Evolutionary conservation across 2,888 invertebrate species (phyloP).

Genomic region (Tiliacea aurago): DNA sequence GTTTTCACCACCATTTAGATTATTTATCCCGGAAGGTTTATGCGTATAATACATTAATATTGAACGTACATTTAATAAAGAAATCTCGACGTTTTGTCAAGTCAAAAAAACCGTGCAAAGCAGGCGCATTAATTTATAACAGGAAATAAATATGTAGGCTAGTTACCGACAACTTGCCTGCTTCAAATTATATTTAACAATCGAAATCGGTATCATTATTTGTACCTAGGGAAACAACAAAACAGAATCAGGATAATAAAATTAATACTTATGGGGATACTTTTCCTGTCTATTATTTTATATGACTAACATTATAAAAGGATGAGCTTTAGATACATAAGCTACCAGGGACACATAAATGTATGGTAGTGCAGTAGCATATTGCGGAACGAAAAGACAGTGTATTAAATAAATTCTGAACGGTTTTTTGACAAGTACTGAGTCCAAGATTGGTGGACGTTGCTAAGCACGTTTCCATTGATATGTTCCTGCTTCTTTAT

Average conservation of each 20-base stretch:
- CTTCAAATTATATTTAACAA: not conserved
- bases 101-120: too few relatives aligned
- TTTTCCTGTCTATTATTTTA: not conserved
- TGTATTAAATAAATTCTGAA: not conserved
- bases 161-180: not conserved
- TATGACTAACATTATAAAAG: slow-evolving; percentile 2
- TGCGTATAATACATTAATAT: too few relatives aligned
- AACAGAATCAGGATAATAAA: not conserved
- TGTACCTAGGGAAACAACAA: not conserved
- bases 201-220: not conserved
- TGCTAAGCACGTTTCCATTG: not conserved
- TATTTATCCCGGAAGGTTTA: too few relatives aligned
- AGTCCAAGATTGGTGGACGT: not conserved
- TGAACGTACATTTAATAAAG: too few relatives aligned
- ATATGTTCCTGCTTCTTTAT: not conserved
- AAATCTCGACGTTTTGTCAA: too few relatives aligned
- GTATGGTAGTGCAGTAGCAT: not conserved
- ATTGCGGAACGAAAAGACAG: not conserved
- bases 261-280: not conserved
- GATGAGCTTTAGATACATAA: slow-evolving; percentile 21
- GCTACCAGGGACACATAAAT: slow-evolving; percentile 32
- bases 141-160: not conserved
- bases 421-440: not conserved
- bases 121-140: not conserved
- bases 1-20: too few relatives aligned